Evolutionary conservation across 2,113 vertebrate species (phyloP).

Genomic region (Accipiter virgatus): DNA sequence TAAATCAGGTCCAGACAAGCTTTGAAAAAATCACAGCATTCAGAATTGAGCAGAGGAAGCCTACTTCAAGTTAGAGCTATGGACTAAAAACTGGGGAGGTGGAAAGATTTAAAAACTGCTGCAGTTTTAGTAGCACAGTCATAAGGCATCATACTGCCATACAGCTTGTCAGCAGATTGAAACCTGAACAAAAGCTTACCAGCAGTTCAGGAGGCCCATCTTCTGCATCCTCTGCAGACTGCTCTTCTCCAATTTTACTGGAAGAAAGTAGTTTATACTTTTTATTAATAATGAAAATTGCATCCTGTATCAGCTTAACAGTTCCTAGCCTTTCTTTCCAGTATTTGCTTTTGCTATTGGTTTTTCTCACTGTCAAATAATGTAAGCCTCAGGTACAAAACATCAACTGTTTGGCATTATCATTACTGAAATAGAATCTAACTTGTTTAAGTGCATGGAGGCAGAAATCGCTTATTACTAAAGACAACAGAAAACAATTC

Average conservation of each 20-base stretch:
- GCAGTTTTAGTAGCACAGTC: neutral
- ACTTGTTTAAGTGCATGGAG: neutral
- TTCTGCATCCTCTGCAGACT: slow-evolving; percentile 92
- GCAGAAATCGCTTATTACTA: neutral
- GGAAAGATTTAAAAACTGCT: neutral
- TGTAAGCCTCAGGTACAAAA: neutral
- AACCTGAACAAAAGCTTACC: slow-evolving; percentile 65
- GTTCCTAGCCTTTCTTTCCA: neutral
- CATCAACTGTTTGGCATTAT: neutral
- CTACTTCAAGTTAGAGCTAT: neutral
- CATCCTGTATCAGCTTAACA: neutral
- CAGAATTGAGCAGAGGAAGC: neutral
- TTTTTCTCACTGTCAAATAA: neutral
- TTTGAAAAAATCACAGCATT: neutral
- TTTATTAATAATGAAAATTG: neutral
- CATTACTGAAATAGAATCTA: neutral
- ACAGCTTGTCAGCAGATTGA: neutral
- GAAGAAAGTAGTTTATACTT: neutral
- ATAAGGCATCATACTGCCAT: neutral
- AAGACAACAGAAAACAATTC: neutral
- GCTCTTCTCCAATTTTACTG: slow-evolving; percentile 96
- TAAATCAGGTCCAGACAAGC: neutral
- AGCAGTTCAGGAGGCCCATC: slow-evolving; percentile 91
- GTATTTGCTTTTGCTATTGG: neutral
- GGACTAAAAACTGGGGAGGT: neutral